These are phyloP conservation scores for Vidua macroura DNA, from an alignment of 2,113 vertebrate genomes.

Conservation along the genomic window DNA sequence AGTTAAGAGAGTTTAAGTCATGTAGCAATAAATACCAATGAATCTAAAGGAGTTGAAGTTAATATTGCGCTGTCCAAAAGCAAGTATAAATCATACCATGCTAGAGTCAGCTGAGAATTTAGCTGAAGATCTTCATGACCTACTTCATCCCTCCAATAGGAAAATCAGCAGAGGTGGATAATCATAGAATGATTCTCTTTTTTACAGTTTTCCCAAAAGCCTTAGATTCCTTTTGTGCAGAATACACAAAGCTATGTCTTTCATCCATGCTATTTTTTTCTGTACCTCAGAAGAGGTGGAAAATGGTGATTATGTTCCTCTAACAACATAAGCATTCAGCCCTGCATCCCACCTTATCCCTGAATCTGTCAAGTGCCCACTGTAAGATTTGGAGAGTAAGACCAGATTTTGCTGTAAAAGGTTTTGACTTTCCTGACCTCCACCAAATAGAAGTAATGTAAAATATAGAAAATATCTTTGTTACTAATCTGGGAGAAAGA, in stretches of 20 bases:
- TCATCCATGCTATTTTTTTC: not conserved
- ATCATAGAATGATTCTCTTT: not conserved
- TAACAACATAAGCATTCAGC: not conserved
- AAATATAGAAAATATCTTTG: not conserved
- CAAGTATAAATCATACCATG: not conserved
- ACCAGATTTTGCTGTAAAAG: not conserved
- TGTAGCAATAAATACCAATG: not conserved
- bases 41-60: not conserved
- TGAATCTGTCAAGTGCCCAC: not conserved
- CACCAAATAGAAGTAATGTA: not conserved
- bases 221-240: not conserved
- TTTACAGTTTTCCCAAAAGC: not conserved
- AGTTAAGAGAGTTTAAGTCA: not conserved
- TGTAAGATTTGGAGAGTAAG: not conserved
- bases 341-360: not conserved
- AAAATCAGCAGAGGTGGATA: not conserved
- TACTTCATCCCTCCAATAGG: not conserved
- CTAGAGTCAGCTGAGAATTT: not conserved
- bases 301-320: not conserved
- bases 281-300: not conserved
- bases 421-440: not conserved
- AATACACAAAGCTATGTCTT: not conserved
- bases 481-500: slow-evolving; percentile 4
- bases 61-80: not conserved
- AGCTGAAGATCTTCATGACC: not conserved